Base-by-base conservation (phyloP, 2,797 vertebrate genomes). In the Denticeps clupeoides region DNA sequence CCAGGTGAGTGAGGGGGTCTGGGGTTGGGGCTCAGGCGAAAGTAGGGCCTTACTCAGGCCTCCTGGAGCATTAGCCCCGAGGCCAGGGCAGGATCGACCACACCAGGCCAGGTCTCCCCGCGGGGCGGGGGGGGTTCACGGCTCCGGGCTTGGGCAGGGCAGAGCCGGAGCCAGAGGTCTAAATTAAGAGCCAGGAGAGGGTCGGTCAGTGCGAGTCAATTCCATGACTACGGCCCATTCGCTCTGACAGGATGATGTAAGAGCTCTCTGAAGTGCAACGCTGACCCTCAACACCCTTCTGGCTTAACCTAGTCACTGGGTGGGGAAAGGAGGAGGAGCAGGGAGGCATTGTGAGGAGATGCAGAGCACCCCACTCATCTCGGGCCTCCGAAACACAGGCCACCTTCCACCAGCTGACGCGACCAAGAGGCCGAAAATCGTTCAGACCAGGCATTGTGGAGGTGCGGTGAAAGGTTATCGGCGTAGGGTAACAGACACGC, bases 11-110 rank as follows among this genome's bases (percentile, higher is more conserved):
- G 67, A 60, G 63, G 59, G 66, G 63, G 62, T 56, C 60, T 55
- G 56, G 59, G 74, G 68, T 74, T 68, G 78, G 61, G 76, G 70
- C 72, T 50, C 41, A 77, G 62, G 71, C 51, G 58, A 74, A 43
- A 63, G 64, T 62, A 68, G 62, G 63, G 60, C 71, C 67, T 69
- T 67, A 65, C 40, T 44, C 57, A 65, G 68, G 63, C 59, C 72
- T 77, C 29, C 19, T 61, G 46, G 60, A 78, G 73, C 69, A 80
- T 82, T 80, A 80, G 67, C 74, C 68, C 56, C 62, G 13, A 69
- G 70, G 68, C 51, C 68, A 67, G 51, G 50, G 37, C 49, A 32
- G 42, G 56, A 44, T 40, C 46, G 41, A 51, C 48, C 48, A 27
- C 16, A 28, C 18, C 25, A 45, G 63, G 55, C 38, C 41, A 47